Evolutionary conservation across 2,113 vertebrate species (phyloP), one percentile per base, ranked within the genome.

Genomic region (Ciconia boyciana): DNA sequence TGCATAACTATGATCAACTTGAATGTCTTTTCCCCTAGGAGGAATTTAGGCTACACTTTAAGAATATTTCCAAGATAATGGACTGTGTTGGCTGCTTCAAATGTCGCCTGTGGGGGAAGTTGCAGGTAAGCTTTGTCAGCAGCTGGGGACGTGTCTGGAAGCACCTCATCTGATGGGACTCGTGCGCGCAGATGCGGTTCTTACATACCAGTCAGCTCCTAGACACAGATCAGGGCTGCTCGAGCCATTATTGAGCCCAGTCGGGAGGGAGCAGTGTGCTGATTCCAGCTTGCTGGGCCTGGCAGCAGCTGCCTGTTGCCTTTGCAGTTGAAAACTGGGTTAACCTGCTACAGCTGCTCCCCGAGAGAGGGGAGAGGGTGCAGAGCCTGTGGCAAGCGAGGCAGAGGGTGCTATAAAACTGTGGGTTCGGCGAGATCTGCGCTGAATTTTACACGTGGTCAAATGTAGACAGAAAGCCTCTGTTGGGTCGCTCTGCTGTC

Each of bases 11-110:
- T 2, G 5, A 68, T 31, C 66, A 26, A 2, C 13, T 18, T 2
- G 19, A 25, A 48, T 90, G 54, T 89, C 48, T 93, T 85, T 48
- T 26, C 18, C 76, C 85, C 39, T 43, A 99, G 99, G 99, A 99
- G 94, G 99, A 99, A 74, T 98, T 99, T 32, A 97, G 98, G 72
- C 97, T 98, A 19, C 98, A 99, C 85, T 99, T 99, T 52, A 98
- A 98, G 97, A 99, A 99, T 75, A 99, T 99, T 97, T 99, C 99
- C 11, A 99, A 97, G 97, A 99, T 99, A 86, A 99, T 99, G 99
- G 99, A 99, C 95, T 99, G 99, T 7, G 99, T 99, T 34, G 99
- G 98, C 81, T 99, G 99, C 97, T 98, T 99, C 90, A 99, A 99
- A 78, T 99, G 99, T 77, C 98, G 99, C 19, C 98, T 99, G 26